Base-by-base conservation (phyloP, 2,888 invertebrate genomes). In the Pristionchus fissidentatus region DNA sequence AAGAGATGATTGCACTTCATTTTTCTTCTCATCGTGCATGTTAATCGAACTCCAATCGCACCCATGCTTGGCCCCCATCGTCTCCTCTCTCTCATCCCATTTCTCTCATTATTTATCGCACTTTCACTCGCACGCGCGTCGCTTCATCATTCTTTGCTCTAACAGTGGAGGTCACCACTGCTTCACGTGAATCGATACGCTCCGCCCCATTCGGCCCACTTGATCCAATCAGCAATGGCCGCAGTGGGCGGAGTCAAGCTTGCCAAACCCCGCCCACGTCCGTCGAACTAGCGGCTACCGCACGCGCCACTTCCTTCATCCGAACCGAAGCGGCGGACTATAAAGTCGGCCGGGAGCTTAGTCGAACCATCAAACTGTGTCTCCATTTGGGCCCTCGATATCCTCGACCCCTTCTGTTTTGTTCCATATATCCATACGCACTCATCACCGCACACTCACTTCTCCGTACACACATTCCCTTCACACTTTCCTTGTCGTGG, bases 241-340 rank as follows among this genome's bases (percentile, higher is more conserved):
- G 62, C 70, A 10, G 70, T 5, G 70, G 70, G 70, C 70, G 70
- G 70, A 70, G 70, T n/a, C 41, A 1, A 7, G 43, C n/a, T n/a
- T n/a, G n/a, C 41, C 22, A n/a, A 19, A 41, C 70, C 15, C 70
- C 70, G 70, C 70, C 70, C 41, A n/a, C 70, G 19, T 70, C 70
- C 70, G 70, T 26, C 70, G 70, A 70, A 70, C 70, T 70, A 41
- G 22, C n/a, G n/a, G n/a, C n/a, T n/a, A n/a, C n/a, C n/a, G n/a
- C 38, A 70, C 38, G 70, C 70, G 70, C 70, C 13, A 41, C 70
- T 70, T 70, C 70, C 41, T 41, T 8, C 60, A 60, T 41, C 15
- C 41, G 70, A 70, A 70, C 32, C 70, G 29, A 5, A 22, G 29
- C 1, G 26, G 7, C 7, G 70, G 41, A n/a, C 38, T 66, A 66